A percentile compares a stretch with the other conserved stretches of the same genome.
These are phyloP conservation scores for Tortricodes alternella DNA, from an alignment of 2,888 invertebrate species.

Conservation along the genomic window DNA sequence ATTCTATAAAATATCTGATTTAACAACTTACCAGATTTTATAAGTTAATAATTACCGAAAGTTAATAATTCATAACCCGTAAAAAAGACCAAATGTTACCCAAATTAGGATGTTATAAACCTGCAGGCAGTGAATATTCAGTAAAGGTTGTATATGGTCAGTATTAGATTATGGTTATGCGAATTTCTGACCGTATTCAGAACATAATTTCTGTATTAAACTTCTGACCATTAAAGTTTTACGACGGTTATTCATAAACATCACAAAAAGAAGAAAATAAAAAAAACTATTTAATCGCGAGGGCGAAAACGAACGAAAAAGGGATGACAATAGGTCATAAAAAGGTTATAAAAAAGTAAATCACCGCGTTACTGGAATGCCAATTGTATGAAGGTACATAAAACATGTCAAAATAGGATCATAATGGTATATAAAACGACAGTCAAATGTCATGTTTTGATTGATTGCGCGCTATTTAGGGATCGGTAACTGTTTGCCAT, in stretches of 20 bases:
- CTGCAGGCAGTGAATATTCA: too few species aligned
- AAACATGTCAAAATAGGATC: conserved; percentile 23
- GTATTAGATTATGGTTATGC: not conserved
- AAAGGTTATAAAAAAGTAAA: too few species aligned
- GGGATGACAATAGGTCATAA: conserved; percentile 8
- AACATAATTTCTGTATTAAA: not conserved
- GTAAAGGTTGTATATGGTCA: too few species aligned
- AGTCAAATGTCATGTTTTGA: conserved; percentile 1
- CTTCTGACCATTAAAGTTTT: not conserved
- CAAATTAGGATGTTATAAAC: too few species aligned
- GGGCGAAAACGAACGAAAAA: not conserved
- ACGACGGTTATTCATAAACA: not conserved
- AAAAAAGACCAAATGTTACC: too few species aligned
- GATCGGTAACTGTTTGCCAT: not conserved
- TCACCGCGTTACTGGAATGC: not conserved
- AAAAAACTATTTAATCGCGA: not conserved
- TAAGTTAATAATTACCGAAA: too few species aligned
- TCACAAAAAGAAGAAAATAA: not conserved
- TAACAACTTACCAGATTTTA: too few species aligned
- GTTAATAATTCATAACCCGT: too few species aligned
- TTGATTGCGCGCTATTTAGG: conserved; percentile 3
- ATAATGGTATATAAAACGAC: conserved; percentile 7
- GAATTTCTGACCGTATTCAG: not conserved
- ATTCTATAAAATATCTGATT: too few species aligned
- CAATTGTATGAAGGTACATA: not conserved